Evolutionary conservation across 2,888 invertebrate genomes (phyloP), one percentile per base, ranked within the genome.

Genomic region (Schrankia costaestrigalis): DNA sequence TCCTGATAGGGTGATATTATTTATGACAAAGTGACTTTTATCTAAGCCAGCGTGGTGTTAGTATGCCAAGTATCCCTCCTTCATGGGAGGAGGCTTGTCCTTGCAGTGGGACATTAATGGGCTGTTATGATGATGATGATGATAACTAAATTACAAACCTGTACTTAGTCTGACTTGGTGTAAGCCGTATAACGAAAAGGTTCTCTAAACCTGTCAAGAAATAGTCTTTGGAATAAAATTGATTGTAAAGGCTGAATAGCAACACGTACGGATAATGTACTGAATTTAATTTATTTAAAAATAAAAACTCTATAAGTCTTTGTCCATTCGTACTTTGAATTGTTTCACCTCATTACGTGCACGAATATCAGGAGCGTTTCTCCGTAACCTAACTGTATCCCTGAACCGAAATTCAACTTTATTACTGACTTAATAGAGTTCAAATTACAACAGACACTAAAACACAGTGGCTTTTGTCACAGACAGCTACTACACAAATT

Each of bases 321-420:
- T 44, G 55, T 61, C 60, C 67, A 68, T 64, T 71, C 64, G 70
- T 72, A 73, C 71, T 75, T 74, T 71, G 75, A 78, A 78, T 79
- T 79, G 80, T 77, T 80, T 74, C 76, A 74, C 76, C 79, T 83
- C 82, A 82, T 81, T 83, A 81, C 71, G 62, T 48, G 75, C 76
- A 78, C 76, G 77, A 77, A 77, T 77, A 71, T 72, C 69, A 63
- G 64, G 60, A 61, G 55, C 66, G 56, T 48, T 52, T 43, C 54
- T 55, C 34, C 35, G 26, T 40, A 23, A 11, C 3, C 32, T 15
- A 13, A 27, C 26, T 22, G 28, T 25, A 8, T 21, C 1, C 37
- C 32, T 10, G 21, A 38, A 34, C 1, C 11, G 31, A 59, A 56
- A 46, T 35, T 45, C 35, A 34, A 63, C 57, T 47, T 39, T 54